phyloP scores from a whole-genome alignment of 2,888 invertebrate species.

The Drosophila colorata region DNA sequence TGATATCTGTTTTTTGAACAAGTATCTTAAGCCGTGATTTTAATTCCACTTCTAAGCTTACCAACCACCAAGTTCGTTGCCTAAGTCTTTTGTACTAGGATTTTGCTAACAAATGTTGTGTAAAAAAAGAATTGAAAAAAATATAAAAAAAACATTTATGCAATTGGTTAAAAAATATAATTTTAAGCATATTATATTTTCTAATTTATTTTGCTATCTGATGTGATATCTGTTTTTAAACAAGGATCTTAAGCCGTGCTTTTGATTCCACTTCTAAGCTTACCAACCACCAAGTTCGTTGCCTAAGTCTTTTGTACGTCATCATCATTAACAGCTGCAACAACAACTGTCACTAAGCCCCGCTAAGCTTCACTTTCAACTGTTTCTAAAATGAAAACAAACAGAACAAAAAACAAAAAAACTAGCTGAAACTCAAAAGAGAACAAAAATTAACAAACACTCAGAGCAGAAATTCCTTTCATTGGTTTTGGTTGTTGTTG shows the following conservation, averaged over 20 bases:
- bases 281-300: constrained; percentile 48
- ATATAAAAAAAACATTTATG: no score
- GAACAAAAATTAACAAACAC: constrained; percentile 50
- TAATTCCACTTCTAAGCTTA: background rate
- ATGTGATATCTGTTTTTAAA: background rate
- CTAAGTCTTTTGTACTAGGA: constrained; percentile 56
- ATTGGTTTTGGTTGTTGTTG: constrained; percentile 33
- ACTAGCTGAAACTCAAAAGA: constrained; percentile 20
- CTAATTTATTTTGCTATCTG: no score
- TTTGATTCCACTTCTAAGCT: background rate
- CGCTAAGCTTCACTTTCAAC: constrained; percentile 73
- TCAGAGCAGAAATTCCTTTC: constrained; percentile 61
- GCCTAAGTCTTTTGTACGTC: constrained; percentile 69
- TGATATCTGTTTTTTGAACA: background rate
- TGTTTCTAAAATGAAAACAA: constrained; percentile 37
- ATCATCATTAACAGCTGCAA: constrained; percentile 48
- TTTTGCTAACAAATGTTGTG: background rate
- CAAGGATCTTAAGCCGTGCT: background rate
- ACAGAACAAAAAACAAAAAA: constrained; percentile 5
- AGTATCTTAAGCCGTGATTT: background rate
- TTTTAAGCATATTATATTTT: no score
- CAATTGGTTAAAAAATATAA: no score
- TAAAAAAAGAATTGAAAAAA: no score
- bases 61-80: constrained; percentile 53
- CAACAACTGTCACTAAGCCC: constrained; percentile 55